Percentiles rank a stretch among this genome's conserved stretches.
Conservation (phyloP, 1,140 invertebrate genomes). For the Battus philenor region DNA sequence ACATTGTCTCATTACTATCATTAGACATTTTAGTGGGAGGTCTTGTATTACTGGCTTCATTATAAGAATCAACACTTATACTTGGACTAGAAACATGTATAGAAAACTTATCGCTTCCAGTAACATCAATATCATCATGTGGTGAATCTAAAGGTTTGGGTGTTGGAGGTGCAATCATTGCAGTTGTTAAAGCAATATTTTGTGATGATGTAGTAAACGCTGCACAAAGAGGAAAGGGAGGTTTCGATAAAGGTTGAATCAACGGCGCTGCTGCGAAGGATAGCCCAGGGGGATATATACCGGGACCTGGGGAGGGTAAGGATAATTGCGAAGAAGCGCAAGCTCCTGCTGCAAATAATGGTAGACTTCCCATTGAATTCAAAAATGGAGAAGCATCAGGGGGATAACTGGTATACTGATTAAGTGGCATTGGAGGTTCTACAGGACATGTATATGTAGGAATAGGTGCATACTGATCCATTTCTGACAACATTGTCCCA, state of each 20-base stretch:
- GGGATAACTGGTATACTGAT: conserved; percentile 70
- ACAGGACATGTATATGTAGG: conserved; percentile 67
- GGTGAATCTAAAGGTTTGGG: conserved; percentile 68
- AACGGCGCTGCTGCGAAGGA: conserved; percentile 73
- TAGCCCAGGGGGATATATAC: conserved; percentile 78
- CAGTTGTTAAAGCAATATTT: conserved; percentile 85
- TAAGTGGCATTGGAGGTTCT: conserved; percentile 67
- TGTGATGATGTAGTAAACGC: conserved; percentile 87
- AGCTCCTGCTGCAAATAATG: conserved; percentile 74
- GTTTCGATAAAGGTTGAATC: conserved; percentile 42
- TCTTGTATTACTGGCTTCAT: conserved; percentile 42
- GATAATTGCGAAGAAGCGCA: conserved; percentile 76
- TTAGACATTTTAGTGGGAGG: conserved; percentile 48
- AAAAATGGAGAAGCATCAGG: conserved; percentile 76
- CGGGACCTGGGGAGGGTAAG: conserved; percentile 79
- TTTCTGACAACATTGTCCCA: conserved; percentile 55
- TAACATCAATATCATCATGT: conserved; percentile 58
- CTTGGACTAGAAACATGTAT: conserved; percentile 60
- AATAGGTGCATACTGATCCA: conserved; percentile 63
- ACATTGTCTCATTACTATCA: conserved; percentile 48
- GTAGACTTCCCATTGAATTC: conserved; percentile 77
- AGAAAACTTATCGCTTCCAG: conserved; percentile 58
- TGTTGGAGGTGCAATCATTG: conserved; percentile 80
- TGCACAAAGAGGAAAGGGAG: conserved; percentile 77
- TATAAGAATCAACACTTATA: conserved; percentile 49